Percentiles rank a stretch among this genome's conserved stretches.
These are phyloP conservation scores for Sebastolobus alascanus DNA, from an alignment of 2,797 vertebrate species.

Conservation along the genomic window DNA sequence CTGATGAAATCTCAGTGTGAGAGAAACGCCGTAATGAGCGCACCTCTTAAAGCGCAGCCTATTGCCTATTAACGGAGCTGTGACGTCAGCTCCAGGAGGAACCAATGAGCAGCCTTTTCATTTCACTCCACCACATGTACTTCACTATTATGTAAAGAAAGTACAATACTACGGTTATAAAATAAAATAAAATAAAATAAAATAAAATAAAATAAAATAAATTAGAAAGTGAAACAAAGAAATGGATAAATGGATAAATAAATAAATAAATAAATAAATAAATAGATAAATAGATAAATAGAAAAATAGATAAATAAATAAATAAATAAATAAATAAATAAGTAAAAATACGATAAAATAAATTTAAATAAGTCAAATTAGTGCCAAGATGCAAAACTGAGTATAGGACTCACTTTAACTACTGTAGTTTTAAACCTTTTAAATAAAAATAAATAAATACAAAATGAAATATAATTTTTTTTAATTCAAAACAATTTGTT, in stretches of 20 bases:
- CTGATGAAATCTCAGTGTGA: slow-evolving; percentile 44
- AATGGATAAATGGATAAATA: background rate
- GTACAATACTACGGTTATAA: accelerated
- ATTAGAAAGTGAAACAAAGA: background rate
- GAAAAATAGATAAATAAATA: background rate
- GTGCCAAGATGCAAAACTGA: background rate
- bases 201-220: background rate
- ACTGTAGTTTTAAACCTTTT: background rate
- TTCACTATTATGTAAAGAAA: background rate
- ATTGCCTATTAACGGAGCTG: slow-evolving; percentile 79
- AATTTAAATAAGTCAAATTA: background rate
- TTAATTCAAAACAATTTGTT: background rate
- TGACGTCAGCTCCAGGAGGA: slow-evolving; percentile 84
- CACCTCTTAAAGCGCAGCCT: slow-evolving; percentile 84
- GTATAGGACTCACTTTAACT: background rate
- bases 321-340: background rate
- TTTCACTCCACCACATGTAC: slow-evolving; percentile 1
- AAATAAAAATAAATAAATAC: background rate
- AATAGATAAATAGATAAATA: background rate
- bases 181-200: background rate
- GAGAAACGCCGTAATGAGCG: slow-evolving; percentile 81
- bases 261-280: background rate
- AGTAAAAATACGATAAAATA: too few species aligned
- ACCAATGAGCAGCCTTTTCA: slow-evolving; percentile 82
- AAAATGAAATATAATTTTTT: background rate